A percentile compares a stretch with the other conserved stretches of the same genome.
Conservation (phyloP, 2,888 invertebrate species). For the Drosophila neotestacea region DNA sequence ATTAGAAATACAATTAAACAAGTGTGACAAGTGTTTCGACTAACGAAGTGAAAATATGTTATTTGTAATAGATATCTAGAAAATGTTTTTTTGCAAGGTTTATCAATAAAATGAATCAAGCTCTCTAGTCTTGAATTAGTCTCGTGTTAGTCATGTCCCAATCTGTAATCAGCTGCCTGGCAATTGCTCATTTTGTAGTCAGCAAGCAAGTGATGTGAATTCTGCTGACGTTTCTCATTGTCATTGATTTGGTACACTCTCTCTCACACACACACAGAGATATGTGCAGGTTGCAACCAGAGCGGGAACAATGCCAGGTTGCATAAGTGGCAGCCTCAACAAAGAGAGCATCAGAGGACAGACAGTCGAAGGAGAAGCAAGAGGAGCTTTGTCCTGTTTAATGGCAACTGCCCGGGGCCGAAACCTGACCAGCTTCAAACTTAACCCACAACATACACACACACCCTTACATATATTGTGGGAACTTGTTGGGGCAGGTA, state of each 20-base stretch:
- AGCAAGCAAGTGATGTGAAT: constrained; percentile 13
- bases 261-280: not conserved
- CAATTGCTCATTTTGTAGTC: constrained; percentile 37
- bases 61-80: not conserved
- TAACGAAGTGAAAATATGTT: constrained; percentile 11
- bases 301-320: constrained; percentile 30
- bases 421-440: constrained; percentile 23
- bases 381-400: constrained; percentile 11
- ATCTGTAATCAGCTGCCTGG: constrained; percentile 3
- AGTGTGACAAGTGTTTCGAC: constrained; percentile 4
- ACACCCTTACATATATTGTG: constrained; percentile 3
- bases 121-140: not conserved
- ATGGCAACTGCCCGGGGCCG: not conserved
- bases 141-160: not conserved
- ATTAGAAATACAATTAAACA: not conserved
- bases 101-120: too few relatives aligned
- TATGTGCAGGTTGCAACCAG: constrained; percentile 15
- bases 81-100: too few relatives aligned
- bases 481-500: not conserved
- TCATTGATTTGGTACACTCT: constrained; percentile 31
- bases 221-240: constrained; percentile 37
- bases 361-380: not conserved
- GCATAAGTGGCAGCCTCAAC: constrained; percentile 41
- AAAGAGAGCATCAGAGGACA: constrained; percentile 1
- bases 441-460: constrained; percentile 5